phyloP scores from a whole-genome alignment of 64 coral and sea anemone species.

The Astreopora myriophthalma region DNA sequence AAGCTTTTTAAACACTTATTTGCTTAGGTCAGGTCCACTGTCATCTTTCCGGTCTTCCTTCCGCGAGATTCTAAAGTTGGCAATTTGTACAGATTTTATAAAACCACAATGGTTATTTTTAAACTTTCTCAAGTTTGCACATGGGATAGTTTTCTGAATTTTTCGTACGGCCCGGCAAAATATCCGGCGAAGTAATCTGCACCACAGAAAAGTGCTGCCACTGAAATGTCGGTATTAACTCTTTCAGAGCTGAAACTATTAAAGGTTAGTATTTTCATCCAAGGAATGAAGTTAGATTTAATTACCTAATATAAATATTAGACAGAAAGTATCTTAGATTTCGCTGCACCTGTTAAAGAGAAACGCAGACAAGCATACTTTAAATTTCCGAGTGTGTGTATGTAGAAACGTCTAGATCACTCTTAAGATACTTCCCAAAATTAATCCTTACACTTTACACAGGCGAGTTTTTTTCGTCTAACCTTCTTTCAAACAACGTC shows the following conservation, averaged over 20 bases:
- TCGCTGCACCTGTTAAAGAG: background rate
- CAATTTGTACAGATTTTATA: background rate
- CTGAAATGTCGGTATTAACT: too few species aligned
- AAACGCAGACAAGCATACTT: background rate
- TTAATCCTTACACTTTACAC: background rate
- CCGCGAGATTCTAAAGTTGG: background rate
- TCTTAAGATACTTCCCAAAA: background rate
- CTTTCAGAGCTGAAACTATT: too few species aligned
- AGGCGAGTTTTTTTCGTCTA: background rate
- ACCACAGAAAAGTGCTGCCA: too few species aligned
- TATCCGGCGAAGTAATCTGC: background rate
- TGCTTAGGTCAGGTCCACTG: background rate
- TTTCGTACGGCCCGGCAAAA: background rate
- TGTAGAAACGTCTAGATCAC: background rate
- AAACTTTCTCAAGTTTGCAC: background rate
- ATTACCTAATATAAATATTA: background rate
- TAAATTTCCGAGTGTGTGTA: background rate
- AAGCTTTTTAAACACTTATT: constrained; percentile 14
- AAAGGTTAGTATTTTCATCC: too few species aligned
- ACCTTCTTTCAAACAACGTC: background rate
- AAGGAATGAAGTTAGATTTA: background rate
- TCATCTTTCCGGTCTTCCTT: background rate
- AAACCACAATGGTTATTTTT: constrained; percentile 16
- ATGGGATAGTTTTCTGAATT: background rate
- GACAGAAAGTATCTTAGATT: background rate